Evolutionary conservation across 1,140 invertebrate genomes (phyloP).

Genomic region (Magallana ariakensis): DNA sequence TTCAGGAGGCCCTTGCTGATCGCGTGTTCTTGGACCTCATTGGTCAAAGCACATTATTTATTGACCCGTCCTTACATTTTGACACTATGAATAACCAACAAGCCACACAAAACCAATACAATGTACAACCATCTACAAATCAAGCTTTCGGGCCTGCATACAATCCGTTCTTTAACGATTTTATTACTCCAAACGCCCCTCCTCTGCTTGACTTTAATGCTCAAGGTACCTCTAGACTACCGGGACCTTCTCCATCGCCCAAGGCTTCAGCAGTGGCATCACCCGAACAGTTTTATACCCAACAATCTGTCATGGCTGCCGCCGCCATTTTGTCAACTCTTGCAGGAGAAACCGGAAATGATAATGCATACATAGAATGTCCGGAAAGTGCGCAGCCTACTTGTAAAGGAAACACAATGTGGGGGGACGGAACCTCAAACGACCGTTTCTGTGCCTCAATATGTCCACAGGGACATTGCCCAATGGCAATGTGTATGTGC

Average conservation of each 20-base stretch:
- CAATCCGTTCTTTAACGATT: background rate
- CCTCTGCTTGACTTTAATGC: background rate
- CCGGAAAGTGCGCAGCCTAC: conserved; percentile 59
- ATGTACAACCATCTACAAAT: background rate
- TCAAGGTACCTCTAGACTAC: conserved; percentile 10
- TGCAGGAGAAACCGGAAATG: conserved; percentile 40
- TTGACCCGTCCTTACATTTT: conserved; percentile 21
- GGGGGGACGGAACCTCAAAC: conserved; percentile 48
- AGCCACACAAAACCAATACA: conserved; percentile 5
- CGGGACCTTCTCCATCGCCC: conserved; percentile 17
- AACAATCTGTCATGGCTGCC: conserved; percentile 36
- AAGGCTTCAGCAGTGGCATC: conserved; percentile 29
- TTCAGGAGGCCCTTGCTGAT: background rate
- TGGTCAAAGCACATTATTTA: conserved; percentile 19
- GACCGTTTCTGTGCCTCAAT: conserved; percentile 59
- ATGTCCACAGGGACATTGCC: conserved; percentile 60
- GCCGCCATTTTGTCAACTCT: conserved; percentile 35
- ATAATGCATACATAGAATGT: conserved; percentile 54
- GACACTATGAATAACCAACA: background rate
- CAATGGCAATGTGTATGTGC: conserved; percentile 58
- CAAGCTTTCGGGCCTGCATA: background rate
- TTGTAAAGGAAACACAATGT: conserved; percentile 54
- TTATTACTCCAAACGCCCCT: background rate
- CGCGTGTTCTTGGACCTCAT: conserved; percentile 30
- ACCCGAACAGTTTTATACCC: background rate